phyloP scores from a whole-genome alignment of 2,888 invertebrate genomes.

The Apamea epomidion region DNA sequence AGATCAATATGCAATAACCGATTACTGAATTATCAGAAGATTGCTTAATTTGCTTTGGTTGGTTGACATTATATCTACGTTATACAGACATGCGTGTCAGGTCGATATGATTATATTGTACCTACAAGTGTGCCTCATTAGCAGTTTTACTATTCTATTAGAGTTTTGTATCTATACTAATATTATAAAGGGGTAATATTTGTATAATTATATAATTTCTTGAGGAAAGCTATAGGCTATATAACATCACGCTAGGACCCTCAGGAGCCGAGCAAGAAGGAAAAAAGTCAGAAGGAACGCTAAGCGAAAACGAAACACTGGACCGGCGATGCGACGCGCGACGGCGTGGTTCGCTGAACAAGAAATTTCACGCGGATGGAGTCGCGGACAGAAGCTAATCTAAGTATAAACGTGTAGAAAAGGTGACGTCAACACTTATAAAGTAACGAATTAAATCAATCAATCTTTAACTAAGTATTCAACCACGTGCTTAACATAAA shows the following conservation, averaged over 20 bases:
- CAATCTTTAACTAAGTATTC: neutral
- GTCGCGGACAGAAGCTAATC: too few relatives aligned
- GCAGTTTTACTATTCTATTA: neutral
- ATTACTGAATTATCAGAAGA: slow-evolving; percentile 8
- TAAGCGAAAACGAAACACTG: too few relatives aligned
- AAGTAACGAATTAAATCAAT: slow-evolving; percentile 1
- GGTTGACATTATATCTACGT: slow-evolving; percentile 18
- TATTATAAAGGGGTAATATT: too few relatives aligned
- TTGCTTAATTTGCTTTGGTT: slow-evolving; percentile 7
- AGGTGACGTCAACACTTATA: neutral
- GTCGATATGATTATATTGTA: slow-evolving; percentile 17
- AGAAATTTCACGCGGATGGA: too few relatives aligned
- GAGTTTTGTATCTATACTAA: neutral
- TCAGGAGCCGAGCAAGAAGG: too few relatives aligned
- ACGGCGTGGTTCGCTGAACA: too few relatives aligned
- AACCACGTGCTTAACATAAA: slow-evolving; percentile 15
- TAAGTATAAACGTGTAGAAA: neutral
- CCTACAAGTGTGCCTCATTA: slow-evolving; percentile 8
- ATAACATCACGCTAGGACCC: too few relatives aligned
- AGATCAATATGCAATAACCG: slow-evolving; percentile 6
- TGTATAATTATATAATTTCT: too few relatives aligned
- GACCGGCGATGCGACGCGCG: too few relatives aligned
- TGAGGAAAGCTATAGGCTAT: too few relatives aligned
- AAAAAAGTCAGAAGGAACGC: too few relatives aligned
- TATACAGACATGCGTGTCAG: slow-evolving; percentile 33